Conservation (phyloP, 2,888 invertebrate species). For the Eledona agricola region DNA sequence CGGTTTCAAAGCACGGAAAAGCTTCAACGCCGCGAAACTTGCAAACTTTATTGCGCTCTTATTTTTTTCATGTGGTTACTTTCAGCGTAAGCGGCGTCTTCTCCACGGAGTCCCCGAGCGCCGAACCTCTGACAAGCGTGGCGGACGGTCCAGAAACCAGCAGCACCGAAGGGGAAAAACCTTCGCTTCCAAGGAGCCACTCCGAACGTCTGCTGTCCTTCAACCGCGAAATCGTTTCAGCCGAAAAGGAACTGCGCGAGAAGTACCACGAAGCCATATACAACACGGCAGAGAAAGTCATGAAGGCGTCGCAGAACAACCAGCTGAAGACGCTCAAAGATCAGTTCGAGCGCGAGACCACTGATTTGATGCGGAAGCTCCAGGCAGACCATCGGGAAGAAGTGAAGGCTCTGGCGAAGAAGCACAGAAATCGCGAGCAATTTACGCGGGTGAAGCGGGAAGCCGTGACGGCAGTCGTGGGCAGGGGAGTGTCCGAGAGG, state of each 20-base stretch:
- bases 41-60: too few species aligned
- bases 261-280: slow-evolving; percentile 86
- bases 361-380: slow-evolving; percentile 80
- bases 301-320: slow-evolving; percentile 78
- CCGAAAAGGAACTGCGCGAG: slow-evolving; percentile 80
- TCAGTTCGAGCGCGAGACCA: slow-evolving; percentile 75
- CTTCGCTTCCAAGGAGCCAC: slow-evolving; percentile 69
- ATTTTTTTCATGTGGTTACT: too few species aligned
- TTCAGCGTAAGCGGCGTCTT: slow-evolving; percentile 59
- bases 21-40: too few species aligned
- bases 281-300: slow-evolving; percentile 79
- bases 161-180: slow-evolving; percentile 63
- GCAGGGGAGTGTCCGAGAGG: slow-evolving; percentile 89
- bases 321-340: slow-evolving; percentile 81
- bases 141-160: slow-evolving; percentile 60
- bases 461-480: slow-evolving; percentile 82
- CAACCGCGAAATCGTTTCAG: slow-evolving; percentile 73
- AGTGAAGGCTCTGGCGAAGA: slow-evolving; percentile 85
- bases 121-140: slow-evolving; percentile 59
- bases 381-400: slow-evolving; percentile 87
- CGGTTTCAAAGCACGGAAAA: too few species aligned
- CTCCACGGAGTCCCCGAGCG: slow-evolving; percentile 60
- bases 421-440: slow-evolving; percentile 91
- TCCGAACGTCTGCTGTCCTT: slow-evolving; percentile 71
- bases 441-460: slow-evolving; percentile 86